Conservation (phyloP, 2,797 vertebrate genomes). For the Aphelocoma californica region DNA sequence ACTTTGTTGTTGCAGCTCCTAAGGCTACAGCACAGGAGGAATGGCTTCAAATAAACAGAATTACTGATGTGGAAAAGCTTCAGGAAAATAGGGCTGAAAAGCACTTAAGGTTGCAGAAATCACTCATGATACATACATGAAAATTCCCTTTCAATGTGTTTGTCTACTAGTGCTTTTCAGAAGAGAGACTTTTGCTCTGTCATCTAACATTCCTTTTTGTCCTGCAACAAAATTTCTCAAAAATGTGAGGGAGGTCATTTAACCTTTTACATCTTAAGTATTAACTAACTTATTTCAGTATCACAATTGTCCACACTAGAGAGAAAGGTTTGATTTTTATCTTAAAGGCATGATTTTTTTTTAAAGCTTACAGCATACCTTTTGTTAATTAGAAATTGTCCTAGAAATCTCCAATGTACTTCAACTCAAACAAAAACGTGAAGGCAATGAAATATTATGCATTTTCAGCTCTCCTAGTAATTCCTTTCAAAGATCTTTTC, state of each 20-base stretch:
- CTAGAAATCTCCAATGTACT: neutral
- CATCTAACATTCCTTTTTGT: neutral
- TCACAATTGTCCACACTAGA: neutral
- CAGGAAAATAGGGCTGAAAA: neutral
- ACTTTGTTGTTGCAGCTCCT: neutral
- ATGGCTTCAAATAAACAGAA: neutral
- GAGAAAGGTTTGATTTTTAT: neutral
- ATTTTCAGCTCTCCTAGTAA: neutral
- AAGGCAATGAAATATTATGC: accelerated
- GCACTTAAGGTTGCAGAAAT: neutral
- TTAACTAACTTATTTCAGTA: neutral
- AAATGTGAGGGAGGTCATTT: neutral
- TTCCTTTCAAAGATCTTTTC: neutral
- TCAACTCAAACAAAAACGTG: neutral
- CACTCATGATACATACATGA: accelerated
- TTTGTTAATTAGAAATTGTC: neutral
- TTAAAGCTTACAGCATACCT: neutral
- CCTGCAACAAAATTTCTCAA: neutral
- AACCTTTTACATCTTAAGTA: neutral
- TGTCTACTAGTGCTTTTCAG: neutral
- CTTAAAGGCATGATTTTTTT: neutral
- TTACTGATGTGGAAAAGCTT: neutral
- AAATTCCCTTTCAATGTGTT: neutral
- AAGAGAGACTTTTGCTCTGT: neutral
- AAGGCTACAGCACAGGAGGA: neutral